Percentiles rank a stretch among this genome's conserved stretches.
Conservation (phyloP, 2,888 invertebrate genomes). For the Eubasilissa splendida region DNA sequence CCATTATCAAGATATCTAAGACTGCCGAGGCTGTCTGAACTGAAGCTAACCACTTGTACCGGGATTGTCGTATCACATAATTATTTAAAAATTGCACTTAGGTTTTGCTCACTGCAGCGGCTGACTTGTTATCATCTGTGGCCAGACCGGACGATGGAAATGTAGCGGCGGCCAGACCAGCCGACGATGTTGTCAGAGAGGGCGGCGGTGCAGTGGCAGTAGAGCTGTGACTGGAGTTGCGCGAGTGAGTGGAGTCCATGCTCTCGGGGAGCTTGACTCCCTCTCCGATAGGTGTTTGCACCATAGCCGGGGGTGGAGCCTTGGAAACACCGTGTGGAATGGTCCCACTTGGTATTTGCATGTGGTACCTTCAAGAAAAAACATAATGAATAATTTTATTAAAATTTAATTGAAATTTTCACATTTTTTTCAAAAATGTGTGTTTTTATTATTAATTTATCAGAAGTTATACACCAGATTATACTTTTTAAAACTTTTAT, state of each 20-base stretch:
- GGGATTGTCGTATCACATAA: constrained; percentile 52
- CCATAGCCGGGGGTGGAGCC: constrained; percentile 79
- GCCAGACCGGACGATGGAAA: neutral
- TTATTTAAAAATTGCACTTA: constrained; percentile 55
- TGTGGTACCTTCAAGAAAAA: constrained; percentile 76
- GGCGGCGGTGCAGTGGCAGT: constrained; percentile 47
- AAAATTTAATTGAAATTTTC: neutral
- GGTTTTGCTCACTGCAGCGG: constrained; percentile 45
- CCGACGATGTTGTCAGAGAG: neutral
- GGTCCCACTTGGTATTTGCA: constrained; percentile 80
- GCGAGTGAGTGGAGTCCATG: constrained; percentile 72
- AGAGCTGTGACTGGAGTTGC: constrained; percentile 76
- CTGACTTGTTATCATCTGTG: neutral
- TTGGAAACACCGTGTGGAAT: constrained; percentile 74
- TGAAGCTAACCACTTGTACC: constrained; percentile 22
- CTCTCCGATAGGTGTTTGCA: constrained; percentile 78
- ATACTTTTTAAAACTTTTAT: too few species aligned
- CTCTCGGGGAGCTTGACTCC: constrained; percentile 60
- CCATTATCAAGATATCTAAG: constrained; percentile 8
- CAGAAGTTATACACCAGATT: too few species aligned
- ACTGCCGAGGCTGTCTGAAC: constrained; percentile 2
- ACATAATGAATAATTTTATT: neutral
- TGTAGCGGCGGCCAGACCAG: neutral
- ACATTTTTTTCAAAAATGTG: too few species aligned
- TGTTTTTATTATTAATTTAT: too few species aligned